Conservation (phyloP, 2,797 vertebrate species). For the Dermochelys coriacea region DNA sequence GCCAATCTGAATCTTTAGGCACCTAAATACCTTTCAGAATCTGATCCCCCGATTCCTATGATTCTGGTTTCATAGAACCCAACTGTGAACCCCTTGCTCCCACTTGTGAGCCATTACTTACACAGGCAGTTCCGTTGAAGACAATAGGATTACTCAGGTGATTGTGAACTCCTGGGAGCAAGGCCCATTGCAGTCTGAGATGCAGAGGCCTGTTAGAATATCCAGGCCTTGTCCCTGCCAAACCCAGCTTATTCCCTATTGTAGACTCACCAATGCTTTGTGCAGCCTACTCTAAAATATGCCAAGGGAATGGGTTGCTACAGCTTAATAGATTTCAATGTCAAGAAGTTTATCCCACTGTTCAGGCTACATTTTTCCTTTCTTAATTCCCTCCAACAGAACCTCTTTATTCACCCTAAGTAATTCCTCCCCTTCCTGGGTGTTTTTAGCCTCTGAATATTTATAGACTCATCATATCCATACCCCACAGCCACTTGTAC, state of each 20-base stretch:
- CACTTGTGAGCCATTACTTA: background rate
- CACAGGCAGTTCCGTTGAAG: background rate
- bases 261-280: background rate
- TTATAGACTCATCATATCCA: conserved; percentile 80
- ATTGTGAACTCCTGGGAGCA: conserved; percentile 53
- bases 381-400: conserved; percentile 63
- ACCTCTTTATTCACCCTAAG: conserved; percentile 57
- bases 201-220: conserved; percentile 45
- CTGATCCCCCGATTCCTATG: rapidly evolving
- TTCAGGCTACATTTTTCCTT: conserved; percentile 22
- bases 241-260: background rate
- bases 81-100: background rate
- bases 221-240: background rate
- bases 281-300: conserved; percentile 35
- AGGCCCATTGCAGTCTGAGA: conserved; percentile 29
- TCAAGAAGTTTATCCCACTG: conserved; percentile 33
- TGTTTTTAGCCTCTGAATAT: conserved; percentile 80
- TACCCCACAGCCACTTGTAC: conserved; percentile 71
- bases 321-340: conserved; percentile 18
- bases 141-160: conserved; percentile 21
- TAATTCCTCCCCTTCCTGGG: conserved; percentile 71
- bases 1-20: background rate
- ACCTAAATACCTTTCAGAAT: rapidly evolving
- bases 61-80: rapidly evolving
- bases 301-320: background rate